Evolutionary conservation across 2,113 vertebrate species (phyloP), one percentile per base, ranked within the genome.

Genomic region (Seriola quinqueradiata): DNA sequence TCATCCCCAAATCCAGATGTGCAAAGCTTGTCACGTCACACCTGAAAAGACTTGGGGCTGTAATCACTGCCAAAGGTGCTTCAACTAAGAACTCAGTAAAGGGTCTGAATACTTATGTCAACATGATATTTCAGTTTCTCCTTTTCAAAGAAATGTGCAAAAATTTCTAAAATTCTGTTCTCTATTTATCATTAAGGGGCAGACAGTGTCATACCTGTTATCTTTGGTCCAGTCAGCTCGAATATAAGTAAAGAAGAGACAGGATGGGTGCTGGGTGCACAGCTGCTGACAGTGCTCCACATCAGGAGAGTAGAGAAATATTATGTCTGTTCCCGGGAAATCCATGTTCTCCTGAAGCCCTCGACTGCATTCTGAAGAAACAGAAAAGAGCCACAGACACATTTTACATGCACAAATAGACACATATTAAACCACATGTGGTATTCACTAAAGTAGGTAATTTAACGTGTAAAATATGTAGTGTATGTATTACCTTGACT

Each of bases 221-320:
- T 94, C 93, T 19, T 0, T 38, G 46, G 79, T 92, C 90, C 91
- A 89, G 63, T 93, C 88, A 10, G 84, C 0, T 1, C 90, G 66
- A 16, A 92, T 0, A 25, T 93, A 94, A 21, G 71, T 91, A 23
- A 95, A 94, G 86, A 93, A 95, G 21, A 79, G 72, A 40, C 94
- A 95, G 40, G 70, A 12, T 0, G 76, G 63, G 70, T 93, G 81
- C 61, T 94, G 54, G 4, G 92, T 93, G 75, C 94, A 95, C 70
- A 93, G 61, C 11, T 71, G 67, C 88, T 93, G 93, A 84, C 92
- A 95, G 84, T 92, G 91, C 0, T 77, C 12, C 38, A n/a, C 89
- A 55, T 91, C 88, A 4, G 91, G 84, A 42, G 92, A 89, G 32
- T 81, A 82, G 17, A 91, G 34, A 13, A 12, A 77, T 8, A 10